Conservation (phyloP, 2,113 vertebrate genomes). For the Trogon surrucura region DNA sequence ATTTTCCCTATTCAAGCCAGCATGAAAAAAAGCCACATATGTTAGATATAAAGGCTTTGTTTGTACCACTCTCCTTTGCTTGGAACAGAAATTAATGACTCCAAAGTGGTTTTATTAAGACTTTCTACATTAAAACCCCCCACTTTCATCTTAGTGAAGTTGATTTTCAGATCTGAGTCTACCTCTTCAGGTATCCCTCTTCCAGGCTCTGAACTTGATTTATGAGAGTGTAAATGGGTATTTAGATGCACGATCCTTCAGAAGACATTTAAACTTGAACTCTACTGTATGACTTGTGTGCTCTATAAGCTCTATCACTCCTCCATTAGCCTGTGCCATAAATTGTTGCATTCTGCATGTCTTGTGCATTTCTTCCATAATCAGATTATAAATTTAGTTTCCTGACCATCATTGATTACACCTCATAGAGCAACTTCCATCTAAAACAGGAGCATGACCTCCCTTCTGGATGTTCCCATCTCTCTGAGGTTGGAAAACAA, state of each 20-base stretch:
- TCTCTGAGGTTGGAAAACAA: neutral
- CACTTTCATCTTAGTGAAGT: neutral
- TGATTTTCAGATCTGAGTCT: neutral
- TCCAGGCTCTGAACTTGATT: neutral
- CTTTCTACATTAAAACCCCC: neutral
- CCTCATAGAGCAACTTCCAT: neutral
- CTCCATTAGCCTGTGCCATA: neutral
- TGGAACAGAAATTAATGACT: neutral
- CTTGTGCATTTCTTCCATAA: neutral
- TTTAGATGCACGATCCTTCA: neutral
- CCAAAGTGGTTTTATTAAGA: neutral
- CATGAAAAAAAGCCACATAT: neutral
- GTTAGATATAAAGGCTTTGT: neutral
- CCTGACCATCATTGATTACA: neutral
- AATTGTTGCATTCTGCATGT: neutral
- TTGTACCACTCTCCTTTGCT: neutral
- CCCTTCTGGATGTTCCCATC: neutral
- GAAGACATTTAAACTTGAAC: neutral
- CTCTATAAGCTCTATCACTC: neutral
- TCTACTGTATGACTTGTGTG: neutral
- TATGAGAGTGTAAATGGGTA: neutral
- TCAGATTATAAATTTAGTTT: neutral
- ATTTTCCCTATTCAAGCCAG: neutral
- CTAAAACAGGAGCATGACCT: neutral
- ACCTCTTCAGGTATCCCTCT: neutral